These are phyloP conservation scores for Scrobipalpa costella DNA, from an alignment of 2,888 invertebrate species.

Conservation along the genomic window DNA sequence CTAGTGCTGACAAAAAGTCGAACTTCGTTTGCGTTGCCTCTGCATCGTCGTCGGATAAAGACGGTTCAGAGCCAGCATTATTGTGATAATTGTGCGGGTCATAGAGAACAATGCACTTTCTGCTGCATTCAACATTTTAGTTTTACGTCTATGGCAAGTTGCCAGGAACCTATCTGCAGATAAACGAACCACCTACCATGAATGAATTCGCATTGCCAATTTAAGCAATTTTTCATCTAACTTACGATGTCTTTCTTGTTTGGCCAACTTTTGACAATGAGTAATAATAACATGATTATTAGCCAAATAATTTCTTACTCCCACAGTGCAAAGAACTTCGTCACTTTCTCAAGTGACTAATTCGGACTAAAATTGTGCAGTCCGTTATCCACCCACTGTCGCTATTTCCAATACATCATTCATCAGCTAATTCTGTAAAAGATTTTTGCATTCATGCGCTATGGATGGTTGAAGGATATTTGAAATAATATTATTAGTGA, in stretches of 20 bases:
- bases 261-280: neutral
- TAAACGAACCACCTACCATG: neutral
- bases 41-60: neutral
- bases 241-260: neutral
- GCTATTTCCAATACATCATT: slow-evolving; percentile 4
- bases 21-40: neutral
- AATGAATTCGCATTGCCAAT: slow-evolving; percentile 1
- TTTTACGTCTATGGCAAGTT: slow-evolving; percentile 2
- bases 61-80: neutral
- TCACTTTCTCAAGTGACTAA: slow-evolving; percentile 7
- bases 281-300: neutral
- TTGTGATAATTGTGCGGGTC: neutral
- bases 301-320: neutral
- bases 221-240: neutral
- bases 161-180: neutral
- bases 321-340: neutral
- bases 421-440: neutral
- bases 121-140: slow-evolving; percentile 1
- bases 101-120: slow-evolving; percentile 6
- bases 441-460: neutral
- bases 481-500: too few species aligned
- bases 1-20: neutral
- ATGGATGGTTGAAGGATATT: neutral
- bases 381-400: neutral
- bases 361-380: neutral